Percentiles rank a stretch among this genome's conserved stretches.
phyloP scores from a whole-genome alignment of 2,888 invertebrate species.

The Drosophila antonietae region DNA sequence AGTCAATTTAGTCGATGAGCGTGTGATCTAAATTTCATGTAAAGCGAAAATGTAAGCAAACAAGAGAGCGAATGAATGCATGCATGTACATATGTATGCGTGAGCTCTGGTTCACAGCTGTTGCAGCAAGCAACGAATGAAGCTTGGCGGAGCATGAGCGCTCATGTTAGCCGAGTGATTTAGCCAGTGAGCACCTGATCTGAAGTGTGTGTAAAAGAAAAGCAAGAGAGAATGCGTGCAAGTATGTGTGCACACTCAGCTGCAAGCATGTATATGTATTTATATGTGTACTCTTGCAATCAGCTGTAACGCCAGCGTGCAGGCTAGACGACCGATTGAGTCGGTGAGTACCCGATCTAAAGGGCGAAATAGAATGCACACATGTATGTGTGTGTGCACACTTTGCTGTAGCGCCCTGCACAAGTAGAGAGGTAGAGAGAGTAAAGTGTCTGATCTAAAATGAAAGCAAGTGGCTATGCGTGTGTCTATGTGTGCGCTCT shows the following conservation, averaged over 20 bases:
- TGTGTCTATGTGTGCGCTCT: neutral
- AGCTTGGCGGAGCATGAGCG: neutral
- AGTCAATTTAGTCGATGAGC: neutral
- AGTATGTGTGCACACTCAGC: too few species aligned
- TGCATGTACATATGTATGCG: neutral
- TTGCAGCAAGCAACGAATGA: neutral
- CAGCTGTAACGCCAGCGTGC: too few species aligned
- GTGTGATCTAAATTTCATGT: conserved; percentile 6
- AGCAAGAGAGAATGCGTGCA: neutral
- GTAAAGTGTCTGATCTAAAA: neutral
- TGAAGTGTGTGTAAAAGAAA: neutral
- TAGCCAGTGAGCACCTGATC: neutral
- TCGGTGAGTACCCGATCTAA: neutral
- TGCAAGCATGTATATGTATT: too few species aligned
- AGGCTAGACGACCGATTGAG: too few species aligned
- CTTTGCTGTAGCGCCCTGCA: neutral
- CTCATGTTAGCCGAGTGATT: neutral
- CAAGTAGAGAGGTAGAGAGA: neutral
- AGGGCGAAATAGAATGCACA: neutral
- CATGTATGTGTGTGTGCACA: neutral
- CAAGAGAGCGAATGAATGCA: neutral
- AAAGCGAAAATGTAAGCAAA: neutral
- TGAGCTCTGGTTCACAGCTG: neutral
- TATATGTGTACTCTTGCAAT: too few species aligned
- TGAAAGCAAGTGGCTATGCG: neutral